A percentile compares a stretch with the other conserved stretches of the same genome.
These are phyloP conservation scores for Phortica magna DNA, from an alignment of 2,888 invertebrate species.

Conservation along the genomic window DNA sequence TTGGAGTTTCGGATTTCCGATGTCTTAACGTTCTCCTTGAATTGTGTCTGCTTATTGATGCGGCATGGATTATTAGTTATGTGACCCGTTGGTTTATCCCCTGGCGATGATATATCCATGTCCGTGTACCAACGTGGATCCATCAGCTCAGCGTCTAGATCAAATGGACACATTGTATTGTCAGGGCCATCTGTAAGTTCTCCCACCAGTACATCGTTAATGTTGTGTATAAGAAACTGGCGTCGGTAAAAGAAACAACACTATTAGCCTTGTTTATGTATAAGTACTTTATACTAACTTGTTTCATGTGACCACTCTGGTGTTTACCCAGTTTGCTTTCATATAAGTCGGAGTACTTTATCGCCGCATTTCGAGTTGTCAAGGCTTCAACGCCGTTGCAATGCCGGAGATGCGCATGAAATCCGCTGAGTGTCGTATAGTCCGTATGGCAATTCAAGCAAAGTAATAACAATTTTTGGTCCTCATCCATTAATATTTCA, in stretches of 20 bases:
- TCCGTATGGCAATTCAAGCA: constrained; percentile 1
- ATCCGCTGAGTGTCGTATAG: not conserved
- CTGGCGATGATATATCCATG: not conserved
- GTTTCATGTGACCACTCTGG: not conserved
- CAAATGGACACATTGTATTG: not conserved
- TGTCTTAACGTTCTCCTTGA: constrained; percentile 16
- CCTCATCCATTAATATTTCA: not conserved
- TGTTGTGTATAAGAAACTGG: constrained; percentile 13
- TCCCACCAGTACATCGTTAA: not conserved
- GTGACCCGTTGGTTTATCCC: no score
- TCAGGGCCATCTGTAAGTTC: not conserved
- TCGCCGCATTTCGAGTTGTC: not conserved
- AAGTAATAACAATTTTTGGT: not conserved
- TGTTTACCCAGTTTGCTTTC: not conserved
- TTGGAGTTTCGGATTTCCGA: not conserved
- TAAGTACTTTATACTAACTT: not conserved
- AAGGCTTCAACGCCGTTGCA: not conserved
- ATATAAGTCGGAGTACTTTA: not conserved
- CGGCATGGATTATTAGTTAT: not conserved
- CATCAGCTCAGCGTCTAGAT: constrained; percentile 12
- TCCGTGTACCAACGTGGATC: constrained; percentile 19
- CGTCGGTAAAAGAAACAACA: not conserved
- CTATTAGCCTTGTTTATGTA: not conserved
- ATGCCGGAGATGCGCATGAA: not conserved
- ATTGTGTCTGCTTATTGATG: not conserved